Base-by-base conservation (phyloP, 2,113 vertebrate genomes). In the Balaenoptera acutorostrata region DNA sequence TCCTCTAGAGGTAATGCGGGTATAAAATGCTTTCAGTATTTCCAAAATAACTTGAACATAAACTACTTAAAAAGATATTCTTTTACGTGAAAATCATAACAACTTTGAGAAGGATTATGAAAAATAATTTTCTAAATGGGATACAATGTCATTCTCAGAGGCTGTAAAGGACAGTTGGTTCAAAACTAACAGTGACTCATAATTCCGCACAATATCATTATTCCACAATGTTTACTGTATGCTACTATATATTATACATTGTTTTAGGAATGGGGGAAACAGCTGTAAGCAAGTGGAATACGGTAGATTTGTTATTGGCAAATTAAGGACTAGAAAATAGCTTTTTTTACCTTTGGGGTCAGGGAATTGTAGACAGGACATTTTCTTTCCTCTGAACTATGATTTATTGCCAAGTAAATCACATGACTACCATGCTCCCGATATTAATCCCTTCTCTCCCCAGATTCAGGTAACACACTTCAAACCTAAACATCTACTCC, bases 11-110 rank as follows among this genome's bases (percentile, higher is more conserved):
- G n/a, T 52, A 72, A 72, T 87, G 80, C 44, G 33, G 57, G 68
- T n/a, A 86, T 27, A 11, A 92, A 85, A 39, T 55, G 17, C 57
- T 64, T 84, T 95, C 21, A 85, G 13, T 52, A 91, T 78, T 97
- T 95, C 89, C 61, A 93, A 94, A 94, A 72, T 69, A 93, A 89
- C 18, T 59, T 91, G 4, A 83, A 72, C 1, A 39, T 57, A 68
- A 94, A 39, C 17, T 55, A 44, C 44, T 64, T 81, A 59, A 95
- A 96, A 95, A 75, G 15, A 88, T 72, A 93, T 39, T 29, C 75
- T 80, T 92, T 88, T 93, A 89, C 72, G n/a, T 94, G 49, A 95
- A 95, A 95, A 90, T 86, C 57, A 23, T 29, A 83, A 71, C 68
- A 85, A 86, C 55, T 92, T 57, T 81, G 78, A 94, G 41, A 72